These are phyloP conservation scores for Pseudochirops corinnae DNA, from an alignment of 2,797 vertebrate genomes.

Conservation along the genomic window DNA sequence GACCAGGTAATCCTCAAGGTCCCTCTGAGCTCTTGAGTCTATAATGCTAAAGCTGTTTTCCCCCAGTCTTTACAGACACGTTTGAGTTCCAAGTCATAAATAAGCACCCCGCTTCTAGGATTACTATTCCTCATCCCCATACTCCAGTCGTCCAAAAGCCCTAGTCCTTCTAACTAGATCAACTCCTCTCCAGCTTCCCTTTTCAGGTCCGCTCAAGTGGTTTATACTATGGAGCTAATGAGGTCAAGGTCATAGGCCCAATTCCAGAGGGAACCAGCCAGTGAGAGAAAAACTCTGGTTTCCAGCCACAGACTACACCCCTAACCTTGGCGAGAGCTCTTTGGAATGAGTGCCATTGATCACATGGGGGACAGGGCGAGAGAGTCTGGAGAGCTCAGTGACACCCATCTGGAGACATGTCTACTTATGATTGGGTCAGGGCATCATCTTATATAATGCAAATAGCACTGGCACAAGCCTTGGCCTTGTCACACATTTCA, in stretches of 20 bases:
- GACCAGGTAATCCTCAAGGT: not conserved
- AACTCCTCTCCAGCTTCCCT: not conserved
- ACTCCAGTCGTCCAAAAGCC: not conserved
- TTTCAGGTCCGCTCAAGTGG: not conserved
- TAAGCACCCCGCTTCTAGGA: not conserved
- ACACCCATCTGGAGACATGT: not conserved
- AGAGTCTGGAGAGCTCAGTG: not conserved
- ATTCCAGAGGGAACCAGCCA: not conserved
- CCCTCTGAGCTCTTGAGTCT: not conserved
- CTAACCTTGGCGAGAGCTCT: not conserved
- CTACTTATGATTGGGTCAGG: not conserved
- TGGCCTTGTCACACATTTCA: conserved; percentile 2
- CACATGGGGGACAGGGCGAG: not conserved
- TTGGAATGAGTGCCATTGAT: conserved; percentile 3
- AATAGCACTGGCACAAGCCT: not conserved
- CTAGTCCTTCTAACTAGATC: not conserved
- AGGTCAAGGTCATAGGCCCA: not conserved
- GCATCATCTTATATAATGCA: conserved; percentile 9
- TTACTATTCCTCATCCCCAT: not conserved
- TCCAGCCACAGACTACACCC: not conserved
- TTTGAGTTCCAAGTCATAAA: not conserved
- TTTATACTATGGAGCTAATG: not conserved
- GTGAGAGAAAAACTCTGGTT: not conserved
- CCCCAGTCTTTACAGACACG: not conserved
- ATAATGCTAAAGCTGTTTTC: not conserved